A percentile compares a stretch with the other conserved stretches of the same genome.
Conservation (phyloP, 2,797 vertebrate genomes). For the Arnoldichthys spilopterus region DNA sequence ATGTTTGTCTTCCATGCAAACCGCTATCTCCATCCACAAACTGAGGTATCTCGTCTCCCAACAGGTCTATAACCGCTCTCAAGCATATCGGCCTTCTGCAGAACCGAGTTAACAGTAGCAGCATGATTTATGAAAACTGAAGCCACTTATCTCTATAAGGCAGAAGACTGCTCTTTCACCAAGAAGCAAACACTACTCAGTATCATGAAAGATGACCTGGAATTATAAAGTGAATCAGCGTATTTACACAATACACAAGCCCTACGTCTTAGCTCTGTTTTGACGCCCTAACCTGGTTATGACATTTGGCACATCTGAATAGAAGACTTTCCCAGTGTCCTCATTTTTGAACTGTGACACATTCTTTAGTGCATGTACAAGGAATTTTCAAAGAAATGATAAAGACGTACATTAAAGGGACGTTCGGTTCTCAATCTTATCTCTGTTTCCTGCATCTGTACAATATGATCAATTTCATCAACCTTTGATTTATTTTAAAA, state of each 20-base stretch:
- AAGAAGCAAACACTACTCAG: background rate
- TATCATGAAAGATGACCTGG: background rate
- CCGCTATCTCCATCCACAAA: conserved; percentile 31
- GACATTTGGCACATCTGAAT: conserved; percentile 14
- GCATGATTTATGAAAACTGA: conserved; percentile 29
- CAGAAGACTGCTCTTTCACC: conserved; percentile 13
- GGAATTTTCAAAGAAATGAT: background rate
- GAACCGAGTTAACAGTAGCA: conserved; percentile 14
- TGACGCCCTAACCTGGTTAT: background rate
- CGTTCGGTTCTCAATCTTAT: background rate
- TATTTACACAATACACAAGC: conserved; percentile 44
- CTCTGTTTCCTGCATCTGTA: background rate
- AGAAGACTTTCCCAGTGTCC: background rate
- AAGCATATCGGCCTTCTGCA: conserved; percentile 18
- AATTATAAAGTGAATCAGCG: conserved; percentile 27
- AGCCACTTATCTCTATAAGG: conserved; percentile 35
- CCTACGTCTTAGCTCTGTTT: conserved; percentile 5
- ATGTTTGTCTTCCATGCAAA: background rate
- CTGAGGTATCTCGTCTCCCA: background rate
- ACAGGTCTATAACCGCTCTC: conserved; percentile 1
- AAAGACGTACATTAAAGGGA: background rate
- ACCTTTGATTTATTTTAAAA: background rate
- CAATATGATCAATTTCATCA: background rate
- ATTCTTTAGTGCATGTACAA: background rate
- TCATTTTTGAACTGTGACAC: background rate